Evolutionary conservation across 2,113 vertebrate species (phyloP).

Genomic region (Spheniscus mendiculus): DNA sequence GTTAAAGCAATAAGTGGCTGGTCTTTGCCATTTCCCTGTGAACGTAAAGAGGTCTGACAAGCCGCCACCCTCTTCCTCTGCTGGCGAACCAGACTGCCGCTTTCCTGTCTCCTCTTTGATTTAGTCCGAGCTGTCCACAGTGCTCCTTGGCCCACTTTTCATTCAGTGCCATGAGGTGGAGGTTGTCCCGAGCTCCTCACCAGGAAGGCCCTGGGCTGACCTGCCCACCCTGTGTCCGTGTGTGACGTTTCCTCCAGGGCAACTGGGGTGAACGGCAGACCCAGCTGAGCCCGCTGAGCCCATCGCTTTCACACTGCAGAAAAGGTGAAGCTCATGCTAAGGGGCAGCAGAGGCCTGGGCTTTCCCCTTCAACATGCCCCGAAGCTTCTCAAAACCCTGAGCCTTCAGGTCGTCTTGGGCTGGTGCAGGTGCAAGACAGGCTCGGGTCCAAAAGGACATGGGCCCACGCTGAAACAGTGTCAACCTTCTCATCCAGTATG

Average conservation of each 20-base stretch:
- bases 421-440: not conserved
- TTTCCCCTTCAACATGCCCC: not conserved
- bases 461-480: not conserved
- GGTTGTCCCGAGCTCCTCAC: not conserved
- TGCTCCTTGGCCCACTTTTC: not conserved
- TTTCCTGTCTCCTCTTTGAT: not conserved
- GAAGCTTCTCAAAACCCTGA: not conserved
- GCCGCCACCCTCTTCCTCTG: not conserved
- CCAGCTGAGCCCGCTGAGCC: not conserved
- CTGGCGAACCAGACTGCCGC: not conserved
- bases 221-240: rapidly evolving
- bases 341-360: too few relatives aligned
- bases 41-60: not conserved
- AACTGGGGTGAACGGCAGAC: not conserved
- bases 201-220: not conserved
- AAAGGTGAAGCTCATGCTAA: not conserved
- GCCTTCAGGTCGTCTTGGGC: not conserved
- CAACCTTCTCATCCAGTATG: not conserved
- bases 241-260: not conserved
- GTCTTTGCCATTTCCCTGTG: not conserved
- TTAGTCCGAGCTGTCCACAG: not conserved
- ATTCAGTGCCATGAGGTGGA: not conserved
- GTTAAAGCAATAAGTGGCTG: not conserved
- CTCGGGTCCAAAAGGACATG: not conserved
- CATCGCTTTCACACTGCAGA: not conserved